phyloP scores from a whole-genome alignment of 1,140 invertebrate genomes.

The Pristionchus pacificus region DNA sequence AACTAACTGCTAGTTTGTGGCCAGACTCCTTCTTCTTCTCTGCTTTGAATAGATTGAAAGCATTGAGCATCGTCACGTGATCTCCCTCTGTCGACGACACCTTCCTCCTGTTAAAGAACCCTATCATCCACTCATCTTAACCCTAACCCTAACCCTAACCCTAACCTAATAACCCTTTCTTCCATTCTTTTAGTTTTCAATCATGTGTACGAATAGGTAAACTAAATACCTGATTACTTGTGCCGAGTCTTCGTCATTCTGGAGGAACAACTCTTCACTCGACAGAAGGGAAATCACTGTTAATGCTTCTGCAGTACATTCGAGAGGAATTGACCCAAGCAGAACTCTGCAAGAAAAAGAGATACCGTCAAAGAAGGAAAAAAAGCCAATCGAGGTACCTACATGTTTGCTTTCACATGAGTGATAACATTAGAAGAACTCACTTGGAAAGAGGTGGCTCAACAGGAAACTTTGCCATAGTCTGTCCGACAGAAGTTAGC shows the following conservation, averaged over 20 bases:
- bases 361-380: background rate
- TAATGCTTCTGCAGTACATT: slow-evolving; percentile 17
- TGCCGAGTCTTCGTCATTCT: slow-evolving; percentile 59
- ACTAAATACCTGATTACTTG: slow-evolving; percentile 3
- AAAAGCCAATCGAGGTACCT: too few relatives aligned
- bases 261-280: slow-evolving; percentile 2
- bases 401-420: background rate
- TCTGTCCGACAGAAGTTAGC: slow-evolving; percentile 75
- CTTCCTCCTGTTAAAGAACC: slow-evolving; percentile 62
- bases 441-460: slow-evolving; percentile 80
- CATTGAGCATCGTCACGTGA: slow-evolving; percentile 83
- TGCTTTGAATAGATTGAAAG: slow-evolving; percentile 70
- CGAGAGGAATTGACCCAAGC: slow-evolving; percentile 23
- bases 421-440: slow-evolving; percentile 3
- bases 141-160: too few relatives aligned
- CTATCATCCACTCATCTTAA: too few relatives aligned
- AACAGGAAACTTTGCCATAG: slow-evolving; percentile 84
- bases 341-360: slow-evolving; percentile 17
- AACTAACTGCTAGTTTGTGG: too few relatives aligned
- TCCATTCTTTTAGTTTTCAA: too few relatives aligned
- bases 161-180: too few relatives aligned
- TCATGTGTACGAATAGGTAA: background rate
- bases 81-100: slow-evolving; percentile 83
- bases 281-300: slow-evolving; percentile 37
- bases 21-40: slow-evolving; percentile 64